phyloP scores from a whole-genome alignment of 2,888 invertebrate genomes.

The Hypselothyrea guttata region DNA sequence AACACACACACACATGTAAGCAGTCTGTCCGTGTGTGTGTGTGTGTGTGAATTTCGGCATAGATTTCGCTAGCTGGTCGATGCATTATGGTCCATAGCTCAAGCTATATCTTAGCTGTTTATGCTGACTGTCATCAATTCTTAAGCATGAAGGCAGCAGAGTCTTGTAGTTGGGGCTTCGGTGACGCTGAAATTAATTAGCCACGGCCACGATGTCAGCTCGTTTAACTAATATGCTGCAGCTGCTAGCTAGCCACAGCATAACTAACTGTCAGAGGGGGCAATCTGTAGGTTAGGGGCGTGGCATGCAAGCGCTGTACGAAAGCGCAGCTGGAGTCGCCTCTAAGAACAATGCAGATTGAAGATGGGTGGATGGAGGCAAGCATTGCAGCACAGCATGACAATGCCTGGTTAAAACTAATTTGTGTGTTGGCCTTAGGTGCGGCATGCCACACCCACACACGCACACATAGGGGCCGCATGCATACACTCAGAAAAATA shows the following conservation, averaged over 20 bases:
- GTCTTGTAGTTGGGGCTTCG: slow-evolving; percentile 13
- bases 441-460: slow-evolving; percentile 11
- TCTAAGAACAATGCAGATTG: slow-evolving; percentile 63
- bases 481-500: no score
- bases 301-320: no score
- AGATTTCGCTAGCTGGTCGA: slow-evolving; percentile 40
- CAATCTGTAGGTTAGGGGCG: not conserved
- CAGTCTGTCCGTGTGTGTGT: slow-evolving; percentile 17
- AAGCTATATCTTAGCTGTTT: no score
- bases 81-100: not conserved
- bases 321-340: slow-evolving; percentile 28
- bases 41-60: slow-evolving; percentile 53
- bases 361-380: slow-evolving; percentile 47
- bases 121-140: no score
- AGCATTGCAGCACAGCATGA: slow-evolving; percentile 66
- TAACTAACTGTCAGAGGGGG: slow-evolving; percentile 18
- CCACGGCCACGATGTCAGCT: slow-evolving; percentile 32
- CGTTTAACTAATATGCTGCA: not conserved
- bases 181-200: slow-evolving; percentile 56
- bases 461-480: slow-evolving; percentile 31
- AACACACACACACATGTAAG: slow-evolving; percentile 18
- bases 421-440: slow-evolving; percentile 59
- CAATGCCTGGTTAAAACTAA: slow-evolving; percentile 74
- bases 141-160: no score
- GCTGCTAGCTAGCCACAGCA: slow-evolving; percentile 43